Evolutionary conservation across 2,888 invertebrate genomes (phyloP), one percentile per base, ranked within the genome.

Genomic region (Aleiodes testaceus): DNA sequence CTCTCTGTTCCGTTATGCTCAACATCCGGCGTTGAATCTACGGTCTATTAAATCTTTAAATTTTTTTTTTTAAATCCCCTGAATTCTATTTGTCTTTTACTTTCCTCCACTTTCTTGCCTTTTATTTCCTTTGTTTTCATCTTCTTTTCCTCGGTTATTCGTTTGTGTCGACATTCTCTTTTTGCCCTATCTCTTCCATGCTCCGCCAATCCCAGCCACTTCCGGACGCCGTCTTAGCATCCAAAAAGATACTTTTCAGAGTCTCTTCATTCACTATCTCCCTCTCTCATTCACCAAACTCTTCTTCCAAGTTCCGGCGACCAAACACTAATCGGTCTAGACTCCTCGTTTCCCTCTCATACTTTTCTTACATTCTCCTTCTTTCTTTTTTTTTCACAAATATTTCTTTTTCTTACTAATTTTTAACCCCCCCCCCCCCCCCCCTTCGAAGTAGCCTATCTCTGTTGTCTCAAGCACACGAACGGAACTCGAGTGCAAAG

Each of bases 61-160:
- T 78, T 82, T 82, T 26, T 26, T 26, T 26, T 26, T 26, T 26
- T 26, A 26, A 5, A 6, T 11, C 36, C 36, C 36, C 36, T 80
- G 83, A 84, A 84, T 84, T 84, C 84, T 84, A 84, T 84, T 84
- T 84, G 84, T 84, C 84, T 84, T 84, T 80, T 74, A 75, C 73
- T 75, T 12, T 22, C 20, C 12, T 16, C 5, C 52, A 20, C 52
- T 18, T 18, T 7, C 52, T 18, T 22, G 16, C 52, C 22, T 59
- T 26, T 63, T 55, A 55, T 16, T 47, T 49, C 18, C 47, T 44
- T 47, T 59, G 12, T 45, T 53, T 67, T 45, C 52, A 36, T 20
- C 66, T 63, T 45, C 14, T 47, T 36, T 36, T 6, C 36, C 9
- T 36, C 20, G 26, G 59, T 61, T 22, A 53, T 69, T 36, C 47